These are phyloP conservation scores for Marmota flaviventris DNA, from an alignment of 2,113 vertebrate genomes.

Conservation along the genomic window DNA sequence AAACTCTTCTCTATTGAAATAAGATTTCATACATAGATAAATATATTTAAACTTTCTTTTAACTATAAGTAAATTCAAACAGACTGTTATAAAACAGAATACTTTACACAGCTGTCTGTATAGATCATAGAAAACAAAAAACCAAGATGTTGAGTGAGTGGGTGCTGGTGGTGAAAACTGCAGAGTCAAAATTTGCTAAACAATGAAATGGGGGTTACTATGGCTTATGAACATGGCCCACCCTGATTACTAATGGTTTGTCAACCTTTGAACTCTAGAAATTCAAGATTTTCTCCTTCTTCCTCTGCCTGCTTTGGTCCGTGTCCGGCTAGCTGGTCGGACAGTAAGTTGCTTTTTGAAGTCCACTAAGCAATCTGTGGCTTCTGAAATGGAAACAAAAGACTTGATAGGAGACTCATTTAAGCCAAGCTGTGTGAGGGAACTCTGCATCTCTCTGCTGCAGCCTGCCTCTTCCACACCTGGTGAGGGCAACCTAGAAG, in stretches of 20 bases:
- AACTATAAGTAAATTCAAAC: constrained; percentile 83
- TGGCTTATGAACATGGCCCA: constrained; percentile 29
- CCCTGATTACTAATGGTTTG: neutral
- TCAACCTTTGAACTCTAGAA: neutral
- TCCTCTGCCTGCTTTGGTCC: constrained; percentile 84
- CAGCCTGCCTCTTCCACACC: constrained; percentile 57
- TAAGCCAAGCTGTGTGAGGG: constrained; percentile 56
- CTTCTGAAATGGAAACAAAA: constrained; percentile 90
- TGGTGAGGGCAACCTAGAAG: constrained; percentile 65
- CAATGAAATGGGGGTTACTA: constrained; percentile 16
- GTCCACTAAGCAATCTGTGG: constrained; percentile 89
- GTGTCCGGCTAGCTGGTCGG: constrained; percentile 77
- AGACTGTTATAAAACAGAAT: constrained; percentile 85
- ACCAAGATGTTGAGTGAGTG: neutral
- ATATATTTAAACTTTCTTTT: constrained; percentile 90
- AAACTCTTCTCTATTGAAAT: constrained; percentile 70
- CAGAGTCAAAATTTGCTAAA: constrained; percentile 35
- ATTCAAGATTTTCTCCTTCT: constrained; percentile 87
- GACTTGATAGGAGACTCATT: constrained; percentile 89
- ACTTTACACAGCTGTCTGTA: constrained; percentile 79
- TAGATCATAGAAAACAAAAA: constrained; percentile 85
- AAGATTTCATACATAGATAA: constrained; percentile 89
- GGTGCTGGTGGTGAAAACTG: constrained; percentile 29
- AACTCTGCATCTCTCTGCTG: constrained; percentile 61
- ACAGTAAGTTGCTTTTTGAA: constrained; percentile 84